Conservation (phyloP, 2,113 vertebrate species). For the Gallinago undulata region DNA sequence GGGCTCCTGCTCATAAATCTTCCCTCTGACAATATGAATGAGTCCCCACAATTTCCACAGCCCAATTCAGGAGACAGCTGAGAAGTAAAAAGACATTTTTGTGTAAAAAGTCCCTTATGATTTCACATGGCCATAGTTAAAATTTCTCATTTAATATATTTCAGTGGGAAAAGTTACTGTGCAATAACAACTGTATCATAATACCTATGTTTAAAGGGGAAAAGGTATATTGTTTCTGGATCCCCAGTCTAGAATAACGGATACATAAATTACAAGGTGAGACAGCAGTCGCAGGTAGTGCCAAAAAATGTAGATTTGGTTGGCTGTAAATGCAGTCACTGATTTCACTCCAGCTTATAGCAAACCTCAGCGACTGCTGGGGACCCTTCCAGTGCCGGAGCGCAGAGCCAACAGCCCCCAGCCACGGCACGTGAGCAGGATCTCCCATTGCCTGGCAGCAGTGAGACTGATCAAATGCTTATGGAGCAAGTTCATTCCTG, state of each 20-base stretch:
- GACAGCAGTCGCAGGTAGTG: neutral
- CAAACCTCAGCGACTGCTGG: neutral
- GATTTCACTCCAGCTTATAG: neutral
- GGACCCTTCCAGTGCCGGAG: rapidly evolving
- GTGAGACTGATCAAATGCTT: neutral
- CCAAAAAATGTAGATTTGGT: neutral
- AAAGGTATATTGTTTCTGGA: constrained; percentile 30
- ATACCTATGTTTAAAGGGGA: neutral
- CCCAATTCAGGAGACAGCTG: neutral
- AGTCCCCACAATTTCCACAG: neutral
- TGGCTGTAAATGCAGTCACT: neutral
- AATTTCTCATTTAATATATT: constrained; percentile 17
- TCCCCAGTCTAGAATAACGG: neutral
- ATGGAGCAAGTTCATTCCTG: neutral
- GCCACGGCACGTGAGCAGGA: neutral
- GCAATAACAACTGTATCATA: neutral
- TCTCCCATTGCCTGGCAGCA: neutral
- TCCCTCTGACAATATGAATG: neutral
- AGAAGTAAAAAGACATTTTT: constrained; percentile 9
- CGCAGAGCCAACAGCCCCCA: neutral
- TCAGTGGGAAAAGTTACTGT: constrained; percentile 8
- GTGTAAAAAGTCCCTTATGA: neutral
- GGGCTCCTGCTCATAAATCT: neutral
- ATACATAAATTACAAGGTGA: constrained; percentile 7
- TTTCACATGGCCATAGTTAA: neutral